phyloP scores from a whole-genome alignment of 1,140 invertebrate species.

The Calliopsis andreniformis region DNA sequence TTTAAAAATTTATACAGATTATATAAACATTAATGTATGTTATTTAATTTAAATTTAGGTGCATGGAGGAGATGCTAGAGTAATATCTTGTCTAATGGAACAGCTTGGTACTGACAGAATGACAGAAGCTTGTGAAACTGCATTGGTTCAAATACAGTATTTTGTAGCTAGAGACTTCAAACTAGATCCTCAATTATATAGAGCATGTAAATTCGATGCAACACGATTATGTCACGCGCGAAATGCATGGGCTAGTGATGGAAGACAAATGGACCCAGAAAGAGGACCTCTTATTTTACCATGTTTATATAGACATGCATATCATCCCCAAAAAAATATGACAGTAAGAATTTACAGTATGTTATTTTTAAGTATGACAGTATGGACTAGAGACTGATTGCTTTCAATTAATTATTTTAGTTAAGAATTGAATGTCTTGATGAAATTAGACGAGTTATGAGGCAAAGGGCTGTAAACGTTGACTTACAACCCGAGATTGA shows the following conservation, averaged over 20 bases:
- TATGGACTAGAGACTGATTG: not conserved
- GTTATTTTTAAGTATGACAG: not conserved
- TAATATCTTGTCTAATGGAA: slow-evolving; percentile 97
- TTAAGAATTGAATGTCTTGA: slow-evolving; percentile 86
- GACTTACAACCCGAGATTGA: slow-evolving; percentile 97
- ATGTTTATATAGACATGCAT: slow-evolving; percentile 95
- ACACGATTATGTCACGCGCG: slow-evolving; percentile 90
- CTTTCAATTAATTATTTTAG: slow-evolving; percentile 64
- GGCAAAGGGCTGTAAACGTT: slow-evolving; percentile 94
- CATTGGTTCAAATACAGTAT: slow-evolving; percentile 97
- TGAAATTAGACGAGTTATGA: slow-evolving; percentile 95
- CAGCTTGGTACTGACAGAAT: slow-evolving; percentile 92
- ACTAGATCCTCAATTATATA: slow-evolving; percentile 94
- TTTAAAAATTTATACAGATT: too few species aligned
- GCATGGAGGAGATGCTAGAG: slow-evolving; percentile 87
- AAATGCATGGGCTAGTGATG: slow-evolving; percentile 88
- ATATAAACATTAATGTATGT: not conserved
- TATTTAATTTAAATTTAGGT: slow-evolving; percentile 62
- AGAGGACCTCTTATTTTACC: slow-evolving; percentile 91
- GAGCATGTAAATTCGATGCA: slow-evolving; percentile 93
- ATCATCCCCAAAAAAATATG: slow-evolving; percentile 86
- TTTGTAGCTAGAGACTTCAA: slow-evolving; percentile 97
- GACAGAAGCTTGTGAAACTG: slow-evolving; percentile 94
- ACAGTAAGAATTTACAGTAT: slow-evolving; percentile 76
- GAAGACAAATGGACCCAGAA: slow-evolving; percentile 86